Percentiles rank a stretch among this genome's conserved stretches.
These are phyloP conservation scores for Diglossa cyanea DNA, from an alignment of 2,797 vertebrate species.

Conservation along the genomic window DNA sequence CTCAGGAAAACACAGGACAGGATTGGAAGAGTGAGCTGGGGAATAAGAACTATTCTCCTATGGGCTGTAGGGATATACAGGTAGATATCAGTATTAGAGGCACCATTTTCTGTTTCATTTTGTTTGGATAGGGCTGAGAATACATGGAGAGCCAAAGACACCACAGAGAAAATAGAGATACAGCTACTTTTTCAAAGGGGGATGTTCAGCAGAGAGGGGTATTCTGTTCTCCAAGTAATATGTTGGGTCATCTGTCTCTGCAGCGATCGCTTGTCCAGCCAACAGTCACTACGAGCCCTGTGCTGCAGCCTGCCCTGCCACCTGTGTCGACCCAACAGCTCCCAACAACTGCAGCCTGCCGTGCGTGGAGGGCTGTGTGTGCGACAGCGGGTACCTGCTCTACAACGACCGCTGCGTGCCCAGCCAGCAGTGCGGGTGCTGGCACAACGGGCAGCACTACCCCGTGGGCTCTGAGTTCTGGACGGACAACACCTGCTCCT, in stretches of 20 bases:
- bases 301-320: conserved; percentile 52
- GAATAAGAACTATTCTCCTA: fast-evolving
- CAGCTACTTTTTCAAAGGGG: neutral
- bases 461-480: conserved; percentile 69
- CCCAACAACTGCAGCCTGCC: conserved; percentile 29
- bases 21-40: neutral
- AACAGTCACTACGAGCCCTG: conserved; percentile 44
- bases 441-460: conserved; percentile 79
- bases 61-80: too few species aligned
- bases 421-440: conserved; percentile 60
- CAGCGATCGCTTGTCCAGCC: neutral
- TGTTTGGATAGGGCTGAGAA: fast-evolving
- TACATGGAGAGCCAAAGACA: too few species aligned
- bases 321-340: neutral
- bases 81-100: too few species aligned
- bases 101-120: neutral
- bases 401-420: conserved; percentile 45
- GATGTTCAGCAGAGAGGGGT: fast-evolving
- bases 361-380: conserved; percentile 48
- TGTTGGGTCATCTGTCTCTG: neutral
- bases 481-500: conserved; percentile 77
- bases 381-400: conserved; percentile 55
- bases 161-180: fast-evolving
- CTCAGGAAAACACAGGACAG: neutral
- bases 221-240: neutral